These are phyloP conservation scores for Sphecodes monilicornis DNA, from an alignment of 2,888 invertebrate species.

Conservation along the genomic window DNA sequence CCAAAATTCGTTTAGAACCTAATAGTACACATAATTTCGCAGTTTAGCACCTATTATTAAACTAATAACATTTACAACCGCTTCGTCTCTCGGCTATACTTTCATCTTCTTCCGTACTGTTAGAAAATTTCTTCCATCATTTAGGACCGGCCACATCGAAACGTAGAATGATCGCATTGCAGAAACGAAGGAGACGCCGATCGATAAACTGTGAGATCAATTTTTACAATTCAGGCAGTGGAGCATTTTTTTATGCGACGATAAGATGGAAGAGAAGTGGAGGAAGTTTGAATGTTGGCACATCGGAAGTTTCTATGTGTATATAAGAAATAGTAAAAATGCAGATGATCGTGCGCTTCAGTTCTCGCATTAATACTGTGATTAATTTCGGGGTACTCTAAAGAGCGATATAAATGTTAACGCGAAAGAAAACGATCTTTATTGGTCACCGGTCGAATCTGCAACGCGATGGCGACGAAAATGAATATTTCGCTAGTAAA, in stretches of 20 bases:
- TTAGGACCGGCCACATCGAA: constrained; percentile 4
- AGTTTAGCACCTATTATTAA: constrained; percentile 13
- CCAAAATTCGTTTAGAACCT: constrained; percentile 3
- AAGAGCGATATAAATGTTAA: neutral
- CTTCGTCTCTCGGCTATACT: constrained; percentile 8
- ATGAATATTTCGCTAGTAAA: neutral
- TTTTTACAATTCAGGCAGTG: constrained; percentile 14
- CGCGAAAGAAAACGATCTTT: neutral
- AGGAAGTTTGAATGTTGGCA: neutral
- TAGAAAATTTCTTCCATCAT: neutral
- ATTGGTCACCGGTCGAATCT: constrained; percentile 21
- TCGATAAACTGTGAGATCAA: neutral
- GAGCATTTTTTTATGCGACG: neutral
- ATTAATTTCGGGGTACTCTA: neutral
- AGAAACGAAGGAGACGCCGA: constrained; percentile 26
- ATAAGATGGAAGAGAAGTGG: neutral
- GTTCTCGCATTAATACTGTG: neutral
- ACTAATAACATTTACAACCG: constrained; percentile 20
- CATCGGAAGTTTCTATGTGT: neutral
- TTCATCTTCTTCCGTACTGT: neutral
- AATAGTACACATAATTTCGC: neutral
- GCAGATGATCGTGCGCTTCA: constrained; percentile 7
- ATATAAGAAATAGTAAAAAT: neutral
- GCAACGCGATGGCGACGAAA: constrained; percentile 45
- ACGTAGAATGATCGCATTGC: constrained; percentile 27